Base-by-base conservation (phyloP, 2,113 vertebrate genomes). In the Ceyx melanurus region DNA sequence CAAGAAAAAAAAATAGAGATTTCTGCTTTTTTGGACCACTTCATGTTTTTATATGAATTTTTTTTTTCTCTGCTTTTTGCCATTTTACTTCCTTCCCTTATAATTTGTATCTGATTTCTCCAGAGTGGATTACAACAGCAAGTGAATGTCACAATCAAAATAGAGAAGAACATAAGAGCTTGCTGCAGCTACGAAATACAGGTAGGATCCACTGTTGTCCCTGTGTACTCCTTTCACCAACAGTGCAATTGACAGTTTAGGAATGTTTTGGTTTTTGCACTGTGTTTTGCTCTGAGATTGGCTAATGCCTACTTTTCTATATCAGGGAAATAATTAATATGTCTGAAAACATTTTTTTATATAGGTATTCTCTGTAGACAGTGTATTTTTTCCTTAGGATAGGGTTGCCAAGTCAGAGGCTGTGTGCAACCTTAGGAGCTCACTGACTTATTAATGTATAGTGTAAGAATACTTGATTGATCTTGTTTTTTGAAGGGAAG, bases 141-240 rank as follows among this genome's bases (percentile, higher is more conserved):
- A 40, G 58, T 75, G 60, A 97, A 97, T 5, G 37, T 97, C 90
- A 97, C 95, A 1, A 13, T 98, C 76, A 56, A 37, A 70, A 56
- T 97, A 9, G 92, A 97, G 23, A 73, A 40, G 20, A 90, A 81
- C 43, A 37, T 54, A 10, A 75, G 31, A 37, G 82, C 79, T 92
- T 98, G 98, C 88, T 98, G 98, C 88, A 87, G 1, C 25, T 98
- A 98, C 65, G 48, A 5, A 45, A 68, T 98, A 37, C 94, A 98
- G 97, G 97, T 98, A 78, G 13, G 88, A 45, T 61, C n/a, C 22
- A 2, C 13, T 40, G 12, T 37, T 77, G 23, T 79, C 21, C 45
- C 33, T 25, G 2, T 82, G 35, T 37, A 26, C 57, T 86, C 90
- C 45, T 23, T 66, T 68, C 40, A 56, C 33, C 62, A 5, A 8